Conservation (phyloP, 2,797 vertebrate genomes). For the Sebastes hubbsi region DNA sequence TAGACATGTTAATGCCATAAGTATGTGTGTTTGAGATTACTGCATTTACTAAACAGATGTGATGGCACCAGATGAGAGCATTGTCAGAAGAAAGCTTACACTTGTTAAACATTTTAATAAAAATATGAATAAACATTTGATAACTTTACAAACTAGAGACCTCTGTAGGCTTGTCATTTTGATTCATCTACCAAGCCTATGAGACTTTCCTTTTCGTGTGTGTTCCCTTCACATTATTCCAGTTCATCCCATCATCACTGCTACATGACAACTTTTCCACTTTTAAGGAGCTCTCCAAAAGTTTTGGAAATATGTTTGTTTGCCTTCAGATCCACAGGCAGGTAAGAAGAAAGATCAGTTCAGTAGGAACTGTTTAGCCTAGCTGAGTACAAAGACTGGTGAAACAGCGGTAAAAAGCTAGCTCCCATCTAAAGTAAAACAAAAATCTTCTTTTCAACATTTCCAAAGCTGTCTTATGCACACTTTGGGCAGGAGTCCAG, state of each 20-base stretch:
- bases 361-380: not conserved
- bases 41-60: conserved; percentile 54
- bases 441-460: not conserved
- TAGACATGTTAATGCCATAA: conserved; percentile 22
- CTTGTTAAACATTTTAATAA: conserved; percentile 62
- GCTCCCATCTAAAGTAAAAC: not conserved
- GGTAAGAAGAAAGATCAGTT: not conserved
- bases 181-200: conserved; percentile 4
- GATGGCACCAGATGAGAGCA: conserved; percentile 19
- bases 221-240: not conserved
- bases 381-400: not conserved
- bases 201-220: not conserved
- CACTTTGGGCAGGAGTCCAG: not conserved
- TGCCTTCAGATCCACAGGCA: not conserved
- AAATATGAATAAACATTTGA: conserved; percentile 67
- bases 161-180: conserved; percentile 36
- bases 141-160: conserved; percentile 39
- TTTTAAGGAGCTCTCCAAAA: not conserved
- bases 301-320: conserved; percentile 5
- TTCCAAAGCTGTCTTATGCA: not conserved
- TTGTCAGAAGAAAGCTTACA: conserved; percentile 40
- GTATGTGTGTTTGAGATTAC: conserved; percentile 57
- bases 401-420: not conserved
- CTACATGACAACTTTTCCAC: not conserved
- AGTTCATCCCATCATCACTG: conserved; percentile 10